phyloP scores from a whole-genome alignment of 2,797 vertebrate genomes.

The Mormyrus hasselquistii region DNA sequence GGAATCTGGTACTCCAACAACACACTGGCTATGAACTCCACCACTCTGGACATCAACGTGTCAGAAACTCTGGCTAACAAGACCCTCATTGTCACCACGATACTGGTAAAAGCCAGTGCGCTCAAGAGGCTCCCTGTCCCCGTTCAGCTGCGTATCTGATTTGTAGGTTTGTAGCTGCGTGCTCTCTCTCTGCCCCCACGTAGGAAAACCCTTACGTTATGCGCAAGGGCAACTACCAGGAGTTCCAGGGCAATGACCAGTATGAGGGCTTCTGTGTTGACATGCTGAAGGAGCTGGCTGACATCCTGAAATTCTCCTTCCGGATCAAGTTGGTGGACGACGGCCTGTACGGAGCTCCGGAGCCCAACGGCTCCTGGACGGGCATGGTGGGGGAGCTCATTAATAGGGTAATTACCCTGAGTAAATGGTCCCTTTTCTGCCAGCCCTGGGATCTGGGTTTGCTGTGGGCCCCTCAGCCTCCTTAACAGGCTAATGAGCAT shows the following conservation, averaged over 20 bases:
- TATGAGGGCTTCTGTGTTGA: conserved; percentile 91
- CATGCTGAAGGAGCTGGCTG: conserved; percentile 78
- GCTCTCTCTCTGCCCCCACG: neutral
- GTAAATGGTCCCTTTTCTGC: conserved; percentile 3
- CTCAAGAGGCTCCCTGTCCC: neutral
- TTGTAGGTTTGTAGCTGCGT: neutral
- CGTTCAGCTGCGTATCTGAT: neutral
- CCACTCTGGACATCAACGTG: conserved; percentile 75
- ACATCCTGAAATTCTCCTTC: conserved; percentile 79
- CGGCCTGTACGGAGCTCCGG: conserved; percentile 77
- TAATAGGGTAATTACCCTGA: conserved; percentile 67
- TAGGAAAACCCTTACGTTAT: conserved; percentile 89
- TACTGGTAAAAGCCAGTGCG: conserved; percentile 68
- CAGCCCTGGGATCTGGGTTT: neutral
- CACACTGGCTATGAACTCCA: conserved; percentile 80
- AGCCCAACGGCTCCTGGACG: conserved; percentile 85
- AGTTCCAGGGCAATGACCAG: conserved; percentile 66
- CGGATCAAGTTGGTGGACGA: conserved; percentile 83
- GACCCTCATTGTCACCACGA: conserved; percentile 81
- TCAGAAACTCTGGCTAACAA: conserved; percentile 82
- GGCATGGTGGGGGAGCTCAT: conserved; percentile 93
- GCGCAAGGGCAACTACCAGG: conserved; percentile 73
- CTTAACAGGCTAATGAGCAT: conserved; percentile 57
- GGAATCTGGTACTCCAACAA: conserved; percentile 87
- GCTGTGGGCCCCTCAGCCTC: conserved; percentile 29